Conservation (phyloP, 2,113 vertebrate species). For the Solea senegalensis region DNA sequence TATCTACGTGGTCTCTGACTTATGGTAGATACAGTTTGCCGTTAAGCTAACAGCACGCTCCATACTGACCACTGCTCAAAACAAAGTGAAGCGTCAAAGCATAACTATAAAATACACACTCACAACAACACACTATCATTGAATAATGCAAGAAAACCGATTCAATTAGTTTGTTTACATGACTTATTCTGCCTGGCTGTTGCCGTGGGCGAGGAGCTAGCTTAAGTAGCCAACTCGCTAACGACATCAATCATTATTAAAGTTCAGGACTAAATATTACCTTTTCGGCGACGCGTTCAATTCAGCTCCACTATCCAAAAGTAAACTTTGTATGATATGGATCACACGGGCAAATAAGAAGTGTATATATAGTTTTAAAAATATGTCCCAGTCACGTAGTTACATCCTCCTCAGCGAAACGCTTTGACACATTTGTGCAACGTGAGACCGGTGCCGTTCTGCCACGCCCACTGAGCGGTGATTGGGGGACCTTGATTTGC, state of each 20-base stretch:
- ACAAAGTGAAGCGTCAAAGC: not conserved
- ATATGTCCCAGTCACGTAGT: constrained; percentile 33
- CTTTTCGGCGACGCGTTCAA: constrained; percentile 11
- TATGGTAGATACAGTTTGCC: no score
- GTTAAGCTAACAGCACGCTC: no score
- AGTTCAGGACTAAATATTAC: constrained; percentile 32
- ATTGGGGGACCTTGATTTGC: constrained; percentile 41
- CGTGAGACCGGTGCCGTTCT: constrained; percentile 64
- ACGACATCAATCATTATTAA: not conserved
- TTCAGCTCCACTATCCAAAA: constrained; percentile 4
- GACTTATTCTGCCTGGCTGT: not conserved
- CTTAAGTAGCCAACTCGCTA: constrained; percentile 25
- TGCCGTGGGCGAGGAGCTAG: constrained; percentile 41
- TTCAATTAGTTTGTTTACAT: constrained; percentile 29
- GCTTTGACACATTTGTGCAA: constrained; percentile 80
- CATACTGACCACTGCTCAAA: no score
- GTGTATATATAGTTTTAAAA: not conserved
- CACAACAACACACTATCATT: rapidly evolving
- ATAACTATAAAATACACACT: not conserved
- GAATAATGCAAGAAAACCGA: no score
- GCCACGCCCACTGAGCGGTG: constrained; percentile 48
- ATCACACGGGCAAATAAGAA: not conserved
- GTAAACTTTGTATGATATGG: not conserved
- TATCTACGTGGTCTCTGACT: no score
- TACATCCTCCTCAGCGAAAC: constrained; percentile 21